phyloP scores from a whole-genome alignment of 53 echinoderm and acorn worm genomes.

The Paelopatides confundens region DNA sequence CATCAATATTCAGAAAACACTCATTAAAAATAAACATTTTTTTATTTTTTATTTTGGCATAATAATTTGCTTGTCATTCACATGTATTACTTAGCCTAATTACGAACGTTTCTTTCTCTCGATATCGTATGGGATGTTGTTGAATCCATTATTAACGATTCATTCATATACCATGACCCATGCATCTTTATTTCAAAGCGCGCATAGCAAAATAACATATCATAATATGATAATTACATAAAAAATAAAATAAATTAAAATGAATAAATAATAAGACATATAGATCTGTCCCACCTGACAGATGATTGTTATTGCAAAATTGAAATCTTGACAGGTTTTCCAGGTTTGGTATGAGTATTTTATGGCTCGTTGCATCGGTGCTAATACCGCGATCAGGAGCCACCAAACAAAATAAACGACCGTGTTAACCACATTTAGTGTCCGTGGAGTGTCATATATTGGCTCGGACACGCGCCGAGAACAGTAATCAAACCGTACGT shows the following conservation, averaged over 20 bases:
- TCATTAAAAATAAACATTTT: no score
- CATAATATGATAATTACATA: no score
- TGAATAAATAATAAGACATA: neutral
- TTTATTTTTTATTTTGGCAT: no score
- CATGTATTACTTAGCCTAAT: no score
- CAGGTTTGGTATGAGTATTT: conserved; percentile 17
- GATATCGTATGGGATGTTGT: no score
- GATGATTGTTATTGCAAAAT: neutral
- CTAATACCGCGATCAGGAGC: neutral
- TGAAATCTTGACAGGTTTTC: conserved; percentile 12
- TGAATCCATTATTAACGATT: no score
- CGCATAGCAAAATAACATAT: no score
- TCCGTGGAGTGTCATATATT: conserved; percentile 32
- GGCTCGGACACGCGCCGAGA: conserved; percentile 20
- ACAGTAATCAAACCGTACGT: neutral
- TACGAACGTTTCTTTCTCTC: no score
- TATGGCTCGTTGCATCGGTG: conserved; percentile 40
- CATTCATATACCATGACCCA: no score
- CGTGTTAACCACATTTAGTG: conserved; percentile 36
- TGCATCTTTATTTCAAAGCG: no score
- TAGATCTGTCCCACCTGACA: conserved; percentile 28
- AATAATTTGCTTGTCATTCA: no score
- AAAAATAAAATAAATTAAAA: neutral
- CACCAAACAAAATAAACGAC: conserved; percentile 25
- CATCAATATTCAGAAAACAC: no score